Base-by-base conservation (phyloP, 1,140 invertebrate species). In the Drosophila saltans region DNA sequence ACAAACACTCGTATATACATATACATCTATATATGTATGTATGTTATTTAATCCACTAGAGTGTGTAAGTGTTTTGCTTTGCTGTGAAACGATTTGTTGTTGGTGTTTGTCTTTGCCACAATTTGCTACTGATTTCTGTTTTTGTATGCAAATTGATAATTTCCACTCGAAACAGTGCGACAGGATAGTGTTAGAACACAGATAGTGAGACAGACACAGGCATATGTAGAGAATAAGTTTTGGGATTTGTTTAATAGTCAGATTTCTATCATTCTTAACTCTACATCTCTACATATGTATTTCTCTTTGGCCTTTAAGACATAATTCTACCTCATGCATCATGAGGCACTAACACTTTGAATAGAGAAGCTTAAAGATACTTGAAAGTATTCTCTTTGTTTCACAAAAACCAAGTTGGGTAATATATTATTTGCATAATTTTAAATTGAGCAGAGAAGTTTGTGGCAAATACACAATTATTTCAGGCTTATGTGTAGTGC, bases 91-190 rank as follows among this genome's bases (percentile, higher is more conserved):
- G 28, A 30, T 2, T 48, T 24, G 45, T 9, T 48, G 45, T 48
- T 48, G 45, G n/a, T 58, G 30, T 59, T 33, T 57, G 11, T 59
- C 57, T 24, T 40, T 59, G 8, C 7, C 57, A 39, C 36, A 59
- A 40, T 59, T 36, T 36, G 3, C 57, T 36, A 21, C n/a, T 39
- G 7, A 58, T 58, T 59, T 59, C 33, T 59, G 33, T 39, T 59
- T 58, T 58, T 6, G n/a, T 30, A 36, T 24, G 57, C 57, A 59
- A 59, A 39, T 40, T 59, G 16, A 59, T 21, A 36, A 59, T 24
- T 58, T 58, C n/a, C 56, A 58, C 0, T 10, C 21, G 48, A 1
- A 39, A 57, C n/a, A 36, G 4, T 59, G 33, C 2, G 36, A 4
- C 8, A 24, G 8, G 36, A 2, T n/a, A 21, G 30, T 36, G 33